Evolutionary conservation across 1,140 invertebrate species (phyloP).

Genomic region (Armadillidium nasatum): DNA sequence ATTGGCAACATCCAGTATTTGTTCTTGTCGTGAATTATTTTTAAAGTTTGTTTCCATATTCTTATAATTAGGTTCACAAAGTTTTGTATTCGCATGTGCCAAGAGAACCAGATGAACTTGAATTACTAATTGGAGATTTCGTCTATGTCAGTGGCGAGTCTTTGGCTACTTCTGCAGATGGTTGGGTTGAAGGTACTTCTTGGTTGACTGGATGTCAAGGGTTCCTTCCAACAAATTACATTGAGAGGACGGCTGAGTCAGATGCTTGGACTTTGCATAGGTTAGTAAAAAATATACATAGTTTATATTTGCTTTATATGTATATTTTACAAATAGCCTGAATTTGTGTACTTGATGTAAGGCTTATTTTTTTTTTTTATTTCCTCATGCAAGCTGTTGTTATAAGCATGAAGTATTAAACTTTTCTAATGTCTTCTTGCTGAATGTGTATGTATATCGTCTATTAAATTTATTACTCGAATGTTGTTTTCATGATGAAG

Average conservation of each 20-base stretch:
- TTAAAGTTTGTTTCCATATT: not conserved
- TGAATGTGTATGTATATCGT: no score
- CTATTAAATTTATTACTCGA: no score
- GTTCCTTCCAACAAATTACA: slow-evolving; percentile 73
- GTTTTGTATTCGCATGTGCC: slow-evolving; percentile 73
- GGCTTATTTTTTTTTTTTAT: no score
- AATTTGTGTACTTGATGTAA: no score
- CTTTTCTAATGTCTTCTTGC: no score
- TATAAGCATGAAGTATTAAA: no score
- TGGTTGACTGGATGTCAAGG: slow-evolving; percentile 75
- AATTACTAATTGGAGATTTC: slow-evolving; percentile 77
- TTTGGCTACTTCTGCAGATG: slow-evolving; percentile 66
- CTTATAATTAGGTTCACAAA: slow-evolving; percentile 63
- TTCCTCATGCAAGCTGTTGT: no score
- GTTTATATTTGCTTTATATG: slow-evolving; percentile 1
- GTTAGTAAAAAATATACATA: no score
- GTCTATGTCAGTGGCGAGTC: slow-evolving; percentile 72
- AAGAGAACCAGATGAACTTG: slow-evolving; percentile 73
- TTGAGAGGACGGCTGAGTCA: slow-evolving; percentile 74
- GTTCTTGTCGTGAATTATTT: no score
- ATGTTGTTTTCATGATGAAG: no score
- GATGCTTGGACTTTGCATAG: slow-evolving; percentile 84
- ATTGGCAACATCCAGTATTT: no score
- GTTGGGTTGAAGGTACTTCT: slow-evolving; percentile 80
- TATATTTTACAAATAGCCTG: no score